Evolutionary conservation across 1,140 invertebrate genomes (phyloP).

Genomic region (Ceratina australensis): DNA sequence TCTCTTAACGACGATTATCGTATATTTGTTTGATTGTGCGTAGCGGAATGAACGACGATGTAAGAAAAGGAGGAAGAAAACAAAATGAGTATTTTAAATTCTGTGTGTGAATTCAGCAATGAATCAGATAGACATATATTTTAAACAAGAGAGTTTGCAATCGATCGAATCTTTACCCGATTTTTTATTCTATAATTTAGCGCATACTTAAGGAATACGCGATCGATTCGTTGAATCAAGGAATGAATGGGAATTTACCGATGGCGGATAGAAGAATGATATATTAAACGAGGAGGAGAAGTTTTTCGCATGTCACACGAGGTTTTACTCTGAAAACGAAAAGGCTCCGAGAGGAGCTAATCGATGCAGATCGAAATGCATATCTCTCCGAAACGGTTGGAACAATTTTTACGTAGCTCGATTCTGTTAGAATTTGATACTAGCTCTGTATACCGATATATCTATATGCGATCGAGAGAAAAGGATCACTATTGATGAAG

Average conservation of each 20-base stretch:
- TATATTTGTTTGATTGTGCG: constrained; percentile 2
- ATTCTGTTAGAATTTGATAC: constrained; percentile 66
- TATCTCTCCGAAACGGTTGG: constrained; percentile 65
- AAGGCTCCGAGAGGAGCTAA: constrained; percentile 32
- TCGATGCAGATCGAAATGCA: constrained; percentile 59
- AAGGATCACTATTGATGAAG: constrained; percentile 51
- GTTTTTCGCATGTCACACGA: constrained; percentile 7
- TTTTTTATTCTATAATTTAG: constrained; percentile 16
- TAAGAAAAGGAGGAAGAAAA: not conserved
- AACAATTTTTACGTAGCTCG: constrained; percentile 64
- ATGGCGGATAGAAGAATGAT: not conserved
- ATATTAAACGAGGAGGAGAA: not conserved
- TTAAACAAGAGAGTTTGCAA: constrained; percentile 9
- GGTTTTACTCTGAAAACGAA: not conserved
- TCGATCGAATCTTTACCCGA: not conserved
- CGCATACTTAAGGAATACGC: not conserved
- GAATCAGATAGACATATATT: constrained; percentile 12
- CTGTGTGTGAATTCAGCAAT: not conserved
- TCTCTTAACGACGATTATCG: not conserved
- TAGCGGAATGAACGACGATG: not conserved
- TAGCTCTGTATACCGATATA: constrained; percentile 62
- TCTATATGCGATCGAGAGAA: constrained; percentile 54
- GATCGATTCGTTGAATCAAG: constrained; percentile 18
- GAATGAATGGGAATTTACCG: constrained; percentile 18
- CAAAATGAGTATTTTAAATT: not conserved